phyloP scores from a whole-genome alignment of 2,797 vertebrate species.

The Luscinia megarhynchos region DNA sequence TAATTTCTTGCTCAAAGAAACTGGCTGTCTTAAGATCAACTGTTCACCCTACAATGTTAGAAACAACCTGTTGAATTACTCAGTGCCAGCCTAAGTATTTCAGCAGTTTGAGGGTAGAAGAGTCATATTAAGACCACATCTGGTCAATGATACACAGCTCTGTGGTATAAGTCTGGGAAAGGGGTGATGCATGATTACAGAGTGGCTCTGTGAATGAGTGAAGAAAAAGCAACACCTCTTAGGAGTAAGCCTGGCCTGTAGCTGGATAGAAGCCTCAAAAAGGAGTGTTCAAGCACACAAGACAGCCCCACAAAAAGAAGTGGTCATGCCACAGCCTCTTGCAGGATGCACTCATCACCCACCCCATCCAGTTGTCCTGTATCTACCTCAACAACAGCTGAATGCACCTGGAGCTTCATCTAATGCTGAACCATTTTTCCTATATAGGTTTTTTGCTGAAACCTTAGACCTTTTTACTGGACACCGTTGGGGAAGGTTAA shows the following conservation, averaged over 20 bases:
- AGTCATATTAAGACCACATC: not conserved
- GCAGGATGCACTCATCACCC: not conserved
- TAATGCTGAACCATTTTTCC: not conserved
- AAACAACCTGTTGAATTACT: not conserved
- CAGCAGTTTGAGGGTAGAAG: not conserved
- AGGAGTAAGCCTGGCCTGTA: not conserved
- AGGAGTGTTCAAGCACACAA: not conserved
- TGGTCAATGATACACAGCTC: not conserved
- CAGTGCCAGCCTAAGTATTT: not conserved
- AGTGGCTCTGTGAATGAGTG: not conserved
- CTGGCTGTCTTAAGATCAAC: constrained; percentile 2
- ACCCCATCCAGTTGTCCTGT: not conserved
- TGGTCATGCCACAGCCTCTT: not conserved
- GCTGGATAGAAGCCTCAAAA: not conserved
- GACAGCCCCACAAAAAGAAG: not conserved
- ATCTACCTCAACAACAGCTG: not conserved
- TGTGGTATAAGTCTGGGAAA: not conserved
- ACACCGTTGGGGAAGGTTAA: not conserved
- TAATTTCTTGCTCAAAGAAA: constrained; percentile 42
- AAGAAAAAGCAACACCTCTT: not conserved
- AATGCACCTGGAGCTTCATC: not conserved
- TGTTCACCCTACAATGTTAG: not conserved
- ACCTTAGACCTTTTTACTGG: not conserved
- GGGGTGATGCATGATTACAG: not conserved
- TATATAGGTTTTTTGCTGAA: not conserved